Conservation (phyloP, 2,888 invertebrate species). For the Hymenopus coronatus region DNA sequence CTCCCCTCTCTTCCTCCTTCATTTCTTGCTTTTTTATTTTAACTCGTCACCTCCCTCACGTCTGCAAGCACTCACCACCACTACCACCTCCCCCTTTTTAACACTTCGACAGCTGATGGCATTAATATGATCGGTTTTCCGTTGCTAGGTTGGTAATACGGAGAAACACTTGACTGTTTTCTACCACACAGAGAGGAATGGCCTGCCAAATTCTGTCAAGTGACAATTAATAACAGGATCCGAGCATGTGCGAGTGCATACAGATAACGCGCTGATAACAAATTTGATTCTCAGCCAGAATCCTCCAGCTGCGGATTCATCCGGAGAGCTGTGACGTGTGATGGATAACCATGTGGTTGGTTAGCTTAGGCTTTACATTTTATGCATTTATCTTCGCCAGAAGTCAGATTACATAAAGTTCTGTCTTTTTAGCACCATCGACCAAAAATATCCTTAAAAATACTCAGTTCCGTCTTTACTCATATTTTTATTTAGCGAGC, state of each 20-base stretch:
- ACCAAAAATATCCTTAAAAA: no score
- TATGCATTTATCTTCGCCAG: neutral
- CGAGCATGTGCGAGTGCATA: neutral
- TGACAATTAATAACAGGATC: neutral
- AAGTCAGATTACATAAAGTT: neutral
- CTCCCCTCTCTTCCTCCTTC: neutral
- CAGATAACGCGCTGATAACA: neutral
- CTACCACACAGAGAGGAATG: neutral
- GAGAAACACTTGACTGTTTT: neutral
- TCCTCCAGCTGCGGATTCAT: neutral
- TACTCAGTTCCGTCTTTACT: no score
- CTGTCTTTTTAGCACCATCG: neutral
- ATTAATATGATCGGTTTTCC: neutral
- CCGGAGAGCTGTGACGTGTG: neutral
- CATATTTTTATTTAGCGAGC: no score
- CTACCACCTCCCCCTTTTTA: neutral
- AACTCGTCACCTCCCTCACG: neutral
- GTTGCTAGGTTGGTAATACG: neutral
- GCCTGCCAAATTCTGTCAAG: neutral
- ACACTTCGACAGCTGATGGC: neutral
- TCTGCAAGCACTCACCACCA: neutral
- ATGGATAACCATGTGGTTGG: neutral
- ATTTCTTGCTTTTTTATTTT: neutral
- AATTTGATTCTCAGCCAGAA: neutral
- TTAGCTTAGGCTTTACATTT: neutral